A percentile compares a stretch with the other conserved stretches of the same genome.
Conservation (phyloP, 2,113 vertebrate species). For the Sisor rabdophorus region DNA sequence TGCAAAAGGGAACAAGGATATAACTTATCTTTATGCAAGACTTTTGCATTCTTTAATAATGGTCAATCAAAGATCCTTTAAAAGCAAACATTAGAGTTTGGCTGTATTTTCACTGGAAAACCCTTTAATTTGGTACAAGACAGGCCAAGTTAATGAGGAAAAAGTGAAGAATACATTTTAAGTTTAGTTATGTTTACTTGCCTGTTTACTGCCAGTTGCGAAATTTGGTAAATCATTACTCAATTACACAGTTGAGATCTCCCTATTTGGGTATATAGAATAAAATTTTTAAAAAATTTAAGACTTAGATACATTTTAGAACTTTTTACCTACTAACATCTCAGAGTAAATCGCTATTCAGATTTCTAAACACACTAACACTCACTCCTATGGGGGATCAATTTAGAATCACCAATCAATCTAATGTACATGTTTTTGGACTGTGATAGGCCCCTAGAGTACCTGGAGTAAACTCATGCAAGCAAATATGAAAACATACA, state of each 20-base stretch:
- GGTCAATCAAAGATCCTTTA: not conserved
- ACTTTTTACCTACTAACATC: not conserved
- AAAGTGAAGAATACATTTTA: not conserved
- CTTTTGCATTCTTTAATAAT: not conserved
- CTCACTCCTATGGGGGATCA: no score
- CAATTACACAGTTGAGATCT: not conserved
- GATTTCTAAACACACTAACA: slow-evolving; percentile 10
- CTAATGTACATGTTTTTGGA: no score
- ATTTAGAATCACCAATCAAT: no score
- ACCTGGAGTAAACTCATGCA: no score
- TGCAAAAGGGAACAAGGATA: not conserved
- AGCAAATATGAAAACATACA: no score
- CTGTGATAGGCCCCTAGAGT: no score
- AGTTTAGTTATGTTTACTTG: not conserved
- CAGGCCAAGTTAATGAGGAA: not conserved
- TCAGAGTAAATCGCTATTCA: not conserved
- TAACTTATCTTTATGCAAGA: not conserved
- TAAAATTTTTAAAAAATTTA: no score
- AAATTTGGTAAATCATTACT: not conserved
- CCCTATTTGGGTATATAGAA: not conserved
- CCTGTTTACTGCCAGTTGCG: not conserved
- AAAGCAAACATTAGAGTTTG: not conserved
- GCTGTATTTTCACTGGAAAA: not conserved
- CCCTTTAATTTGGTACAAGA: not conserved
- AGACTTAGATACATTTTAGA: not conserved